These are phyloP conservation scores for Oreochromis mossambicus DNA, from an alignment of 2,797 vertebrate species.

Conservation along the genomic window DNA sequence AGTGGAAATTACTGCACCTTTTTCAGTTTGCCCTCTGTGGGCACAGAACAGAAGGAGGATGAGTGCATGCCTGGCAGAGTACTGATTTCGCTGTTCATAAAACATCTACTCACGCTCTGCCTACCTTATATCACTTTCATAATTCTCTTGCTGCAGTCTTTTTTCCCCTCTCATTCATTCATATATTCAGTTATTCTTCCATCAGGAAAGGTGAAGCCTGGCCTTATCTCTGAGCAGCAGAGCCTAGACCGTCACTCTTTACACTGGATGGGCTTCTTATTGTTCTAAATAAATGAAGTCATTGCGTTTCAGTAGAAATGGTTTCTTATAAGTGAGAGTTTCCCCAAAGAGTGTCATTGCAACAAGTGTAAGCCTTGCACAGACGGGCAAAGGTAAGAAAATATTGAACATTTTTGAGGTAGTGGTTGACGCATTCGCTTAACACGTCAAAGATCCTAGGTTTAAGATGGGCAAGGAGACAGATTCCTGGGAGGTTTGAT, in stretches of 20 bases:
- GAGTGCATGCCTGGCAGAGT: conserved; percentile 3
- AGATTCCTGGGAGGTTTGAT: neutral
- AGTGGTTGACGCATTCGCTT: neutral
- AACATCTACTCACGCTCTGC: neutral
- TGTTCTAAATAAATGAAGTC: conserved; percentile 13
- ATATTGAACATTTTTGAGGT: neutral
- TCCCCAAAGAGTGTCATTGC: neutral
- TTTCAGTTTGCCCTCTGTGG: conserved; percentile 5
- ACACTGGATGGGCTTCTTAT: neutral
- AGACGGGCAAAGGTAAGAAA: neutral
- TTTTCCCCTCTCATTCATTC: neutral
- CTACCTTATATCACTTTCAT: neutral
- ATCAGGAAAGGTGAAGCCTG: conserved; percentile 6
- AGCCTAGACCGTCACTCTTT: neutral
- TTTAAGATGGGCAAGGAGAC: neutral
- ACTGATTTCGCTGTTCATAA: conserved; percentile 28
- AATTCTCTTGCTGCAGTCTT: neutral
- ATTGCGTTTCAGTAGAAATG: neutral
- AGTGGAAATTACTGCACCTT: conserved; percentile 17
- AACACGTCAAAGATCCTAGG: neutral
- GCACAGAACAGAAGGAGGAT: conserved; percentile 14
- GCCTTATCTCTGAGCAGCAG: conserved; percentile 39
- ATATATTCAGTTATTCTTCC: neutral
- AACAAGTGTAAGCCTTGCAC: neutral
- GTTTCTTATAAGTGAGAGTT: neutral